A percentile compares a stretch with the other conserved stretches of the same genome.
These are phyloP conservation scores for Caenorhabditis uteleia DNA, from an alignment of 2,888 invertebrate genomes.

Conservation along the genomic window DNA sequence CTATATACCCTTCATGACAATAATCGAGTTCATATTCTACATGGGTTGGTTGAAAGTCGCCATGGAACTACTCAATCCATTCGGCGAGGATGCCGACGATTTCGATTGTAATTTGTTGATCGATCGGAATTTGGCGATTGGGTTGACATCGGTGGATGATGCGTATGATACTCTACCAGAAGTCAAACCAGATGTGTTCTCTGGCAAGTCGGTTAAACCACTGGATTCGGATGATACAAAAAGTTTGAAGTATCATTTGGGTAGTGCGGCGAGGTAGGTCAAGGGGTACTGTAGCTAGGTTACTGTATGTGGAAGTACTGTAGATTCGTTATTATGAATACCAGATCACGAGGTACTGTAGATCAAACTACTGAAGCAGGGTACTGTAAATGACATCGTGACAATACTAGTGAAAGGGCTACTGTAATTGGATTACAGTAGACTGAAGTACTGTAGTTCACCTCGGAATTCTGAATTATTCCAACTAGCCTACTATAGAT, in stretches of 20 bases:
- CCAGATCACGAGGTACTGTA: too few species aligned
- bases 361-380: too few species aligned
- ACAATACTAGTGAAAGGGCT: too few species aligned
- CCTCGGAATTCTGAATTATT: too few species aligned
- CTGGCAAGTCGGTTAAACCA: constrained; percentile 28
- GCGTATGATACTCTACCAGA: constrained; percentile 43
- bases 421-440: too few species aligned
- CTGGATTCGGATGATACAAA: constrained; percentile 36
- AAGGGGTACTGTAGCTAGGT: too few species aligned
- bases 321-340: too few species aligned
- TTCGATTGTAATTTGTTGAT: constrained; percentile 47
- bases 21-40: constrained; percentile 46
- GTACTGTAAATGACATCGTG: too few species aligned
- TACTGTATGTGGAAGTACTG: too few species aligned
- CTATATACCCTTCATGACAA: constrained; percentile 47
- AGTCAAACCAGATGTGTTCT: constrained; percentile 40
- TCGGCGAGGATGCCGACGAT: constrained; percentile 49
- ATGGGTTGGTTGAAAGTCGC: constrained; percentile 52
- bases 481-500: too few species aligned
- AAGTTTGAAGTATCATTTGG: constrained; percentile 39
- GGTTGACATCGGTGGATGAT: constrained; percentile 40
- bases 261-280: constrained; percentile 34
- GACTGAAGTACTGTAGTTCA: too few species aligned
- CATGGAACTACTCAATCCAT: constrained; percentile 50
- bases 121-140: constrained; percentile 45